Percentiles rank a stretch among this genome's conserved stretches.
These are phyloP conservation scores for Drosophila nebulosa DNA, from an alignment of 1,140 invertebrate genomes.

Conservation along the genomic window DNA sequence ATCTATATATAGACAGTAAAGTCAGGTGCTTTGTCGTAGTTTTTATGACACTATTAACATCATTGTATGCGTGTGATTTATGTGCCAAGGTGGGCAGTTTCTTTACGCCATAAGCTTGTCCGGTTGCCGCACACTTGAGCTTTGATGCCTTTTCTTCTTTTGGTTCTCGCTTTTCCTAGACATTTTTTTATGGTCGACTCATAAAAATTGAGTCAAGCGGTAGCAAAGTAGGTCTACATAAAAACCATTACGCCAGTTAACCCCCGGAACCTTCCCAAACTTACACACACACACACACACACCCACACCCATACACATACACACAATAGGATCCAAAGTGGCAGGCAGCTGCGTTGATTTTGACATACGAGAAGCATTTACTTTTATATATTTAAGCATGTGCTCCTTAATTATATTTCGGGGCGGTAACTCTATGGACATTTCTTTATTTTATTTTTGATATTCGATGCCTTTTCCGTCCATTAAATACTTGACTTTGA, in stretches of 20 bases:
- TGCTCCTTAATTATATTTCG: slow-evolving; percentile 57
- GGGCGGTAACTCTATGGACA: slow-evolving; percentile 7
- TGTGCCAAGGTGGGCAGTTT: slow-evolving; percentile 14
- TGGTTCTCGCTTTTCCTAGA: neutral
- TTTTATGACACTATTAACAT: slow-evolving; percentile 75
- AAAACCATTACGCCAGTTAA: slow-evolving; percentile 44
- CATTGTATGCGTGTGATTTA: slow-evolving; percentile 68
- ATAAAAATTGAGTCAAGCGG: slow-evolving; percentile 50
- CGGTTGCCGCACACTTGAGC: slow-evolving; percentile 34
- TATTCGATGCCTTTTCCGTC: slow-evolving; percentile 18
- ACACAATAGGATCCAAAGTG: slow-evolving; percentile 10
- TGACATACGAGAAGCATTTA: slow-evolving; percentile 65
- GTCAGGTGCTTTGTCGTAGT: slow-evolving; percentile 46
- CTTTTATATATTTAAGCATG: slow-evolving; percentile 23
- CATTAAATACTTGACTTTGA: neutral
- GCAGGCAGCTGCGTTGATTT: slow-evolving; percentile 53
- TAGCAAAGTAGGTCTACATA: slow-evolving; percentile 47
- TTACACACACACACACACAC: slow-evolving; percentile 2
- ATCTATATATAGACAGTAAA: slow-evolving; percentile 3
- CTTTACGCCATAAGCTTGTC: neutral
- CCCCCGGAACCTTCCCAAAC: slow-evolving; percentile 10
- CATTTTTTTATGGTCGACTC: slow-evolving; percentile 32
- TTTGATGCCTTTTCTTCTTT: slow-evolving; percentile 31
- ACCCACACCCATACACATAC: neutral
- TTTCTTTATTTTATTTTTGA: slow-evolving; percentile 1